Percentiles rank a stretch among this genome's conserved stretches.
Conservation (phyloP, 2,113 vertebrate species). For the Albula goreensis region DNA sequence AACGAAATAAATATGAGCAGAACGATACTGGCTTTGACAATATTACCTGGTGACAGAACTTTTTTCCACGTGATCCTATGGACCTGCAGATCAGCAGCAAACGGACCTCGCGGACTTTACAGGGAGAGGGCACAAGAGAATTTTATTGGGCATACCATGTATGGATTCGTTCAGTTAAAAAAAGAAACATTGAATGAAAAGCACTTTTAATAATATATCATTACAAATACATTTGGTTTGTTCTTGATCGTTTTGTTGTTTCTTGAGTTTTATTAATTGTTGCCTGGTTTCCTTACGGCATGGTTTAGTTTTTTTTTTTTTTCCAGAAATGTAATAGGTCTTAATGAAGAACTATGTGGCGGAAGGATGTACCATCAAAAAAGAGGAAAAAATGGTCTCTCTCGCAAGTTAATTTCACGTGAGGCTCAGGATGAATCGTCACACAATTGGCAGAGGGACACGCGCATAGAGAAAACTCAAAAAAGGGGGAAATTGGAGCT, state of each 20-base stretch:
- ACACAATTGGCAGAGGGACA: background rate
- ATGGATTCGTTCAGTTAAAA: conserved; percentile 74
- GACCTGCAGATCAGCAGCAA: conserved; percentile 73
- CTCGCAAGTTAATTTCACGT: conserved; percentile 67
- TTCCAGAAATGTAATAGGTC: conserved; percentile 67
- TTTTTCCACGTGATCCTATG: conserved; percentile 65
- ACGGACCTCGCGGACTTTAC: conserved; percentile 78
- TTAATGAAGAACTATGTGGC: conserved; percentile 76
- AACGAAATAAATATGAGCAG: conserved; percentile 95
- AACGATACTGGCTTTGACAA: conserved; percentile 86
- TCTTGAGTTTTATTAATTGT: conserved; percentile 74
- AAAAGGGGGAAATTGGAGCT: background rate
- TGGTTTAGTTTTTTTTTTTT: conserved; percentile 75
- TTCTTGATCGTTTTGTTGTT: conserved; percentile 76
- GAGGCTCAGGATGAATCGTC: background rate
- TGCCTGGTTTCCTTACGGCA: conserved; percentile 76
- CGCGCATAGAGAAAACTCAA: background rate
- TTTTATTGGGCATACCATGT: conserved; percentile 61
- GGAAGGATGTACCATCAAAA: conserved; percentile 76
- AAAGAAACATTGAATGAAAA: conserved; percentile 73
- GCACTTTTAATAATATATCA: conserved; percentile 85
- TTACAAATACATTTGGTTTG: conserved; percentile 80
- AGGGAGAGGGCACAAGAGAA: conserved; percentile 67
- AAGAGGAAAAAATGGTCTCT: conserved; percentile 74
- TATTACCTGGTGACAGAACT: conserved; percentile 78